Evolutionary conservation across 2,888 invertebrate genomes (phyloP), one percentile per base, ranked within the genome.

Genomic region (Sisyra terminalis): DNA sequence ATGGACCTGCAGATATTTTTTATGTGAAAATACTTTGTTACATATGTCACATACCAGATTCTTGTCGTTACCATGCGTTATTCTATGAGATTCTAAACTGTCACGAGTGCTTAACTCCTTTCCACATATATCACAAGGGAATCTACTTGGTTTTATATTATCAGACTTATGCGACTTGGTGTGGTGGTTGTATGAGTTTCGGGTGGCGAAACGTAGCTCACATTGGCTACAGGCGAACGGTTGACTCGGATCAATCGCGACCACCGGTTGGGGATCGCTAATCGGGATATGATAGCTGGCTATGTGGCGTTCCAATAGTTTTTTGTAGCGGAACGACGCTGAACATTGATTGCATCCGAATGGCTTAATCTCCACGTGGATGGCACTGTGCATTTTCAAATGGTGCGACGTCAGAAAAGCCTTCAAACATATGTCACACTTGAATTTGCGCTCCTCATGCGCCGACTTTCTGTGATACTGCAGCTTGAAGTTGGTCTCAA

Each of bases 361-460:
- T 13, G 42, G 42, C 16, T 42, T 42, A 11, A 42, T 42, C 18
- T 42, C 42, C 9, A 35, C 30, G 11, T 42, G 42, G 6, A 42
- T 42, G 4, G 42, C 42, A 24, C 42, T 47, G 39, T 52, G 53
- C 15, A 51, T 50, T 40, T 47, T 46, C 44, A 65, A 51, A 48
- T 63, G 61, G 40, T 60, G 58, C n/a, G 57, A 56, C 1, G 58
- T 57, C 44, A 62, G 61, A 45, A 71, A 71, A 1, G 53, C 57
- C 49, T 65, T 69, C n/a, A 62, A 57, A 48, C 73, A 72, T 0
- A 66, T 49, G 6, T 59, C 52, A 46, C 72, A 72, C 14, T 55
- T 55, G 10, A 59, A 58, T 17, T 57, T 64, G 45, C 50, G 59
- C 32, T 59, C 60, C 11, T 42, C 42, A 16, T 42, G 42, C 1